Percentiles rank a stretch among this genome's conserved stretches.
These are phyloP conservation scores for Conistra vaccinii DNA, from an alignment of 2,888 invertebrate genomes.

Conservation along the genomic window DNA sequence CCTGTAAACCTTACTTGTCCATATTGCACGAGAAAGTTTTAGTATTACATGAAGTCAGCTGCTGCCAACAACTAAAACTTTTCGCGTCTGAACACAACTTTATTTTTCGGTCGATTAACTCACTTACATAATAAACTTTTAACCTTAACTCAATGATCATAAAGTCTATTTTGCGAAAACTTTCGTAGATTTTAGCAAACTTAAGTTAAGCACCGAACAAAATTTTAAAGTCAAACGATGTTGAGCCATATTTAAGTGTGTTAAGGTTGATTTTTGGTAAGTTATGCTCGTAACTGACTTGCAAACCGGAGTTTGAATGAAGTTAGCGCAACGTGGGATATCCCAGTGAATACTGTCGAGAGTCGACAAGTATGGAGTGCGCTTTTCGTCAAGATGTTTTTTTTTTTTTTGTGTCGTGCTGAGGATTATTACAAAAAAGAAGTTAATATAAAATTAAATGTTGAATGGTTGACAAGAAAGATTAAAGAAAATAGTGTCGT, in stretches of 20 bases:
- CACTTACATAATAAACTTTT: conserved; percentile 45
- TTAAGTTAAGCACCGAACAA: conserved; percentile 59
- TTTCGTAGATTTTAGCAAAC: conserved; percentile 54
- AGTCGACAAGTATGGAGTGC: conserved; percentile 72
- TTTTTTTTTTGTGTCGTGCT: background rate
- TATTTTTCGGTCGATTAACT: conserved; percentile 61
- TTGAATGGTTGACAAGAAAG: background rate
- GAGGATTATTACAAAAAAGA: background rate
- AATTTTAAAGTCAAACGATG: conserved; percentile 57
- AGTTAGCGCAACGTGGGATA: conserved; percentile 88
- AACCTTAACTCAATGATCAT: conserved; percentile 37
- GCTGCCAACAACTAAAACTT: conserved; percentile 19
- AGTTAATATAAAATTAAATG: background rate
- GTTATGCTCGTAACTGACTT: conserved; percentile 52
- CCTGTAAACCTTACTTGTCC: background rate
- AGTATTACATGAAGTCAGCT: background rate
- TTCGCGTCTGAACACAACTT: conserved; percentile 44
- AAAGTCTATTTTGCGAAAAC: conserved; percentile 61
- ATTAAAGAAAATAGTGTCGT: background rate
- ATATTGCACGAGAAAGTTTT: background rate
- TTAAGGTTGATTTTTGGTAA: conserved; percentile 68
- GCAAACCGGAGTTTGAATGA: conserved; percentile 80
- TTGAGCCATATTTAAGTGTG: conserved; percentile 46
- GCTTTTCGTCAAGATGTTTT: conserved; percentile 54
- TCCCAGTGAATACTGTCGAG: conserved; percentile 80